Base-by-base conservation (phyloP, 2,797 vertebrate species). In the Synaphobranchus kaupii region DNA sequence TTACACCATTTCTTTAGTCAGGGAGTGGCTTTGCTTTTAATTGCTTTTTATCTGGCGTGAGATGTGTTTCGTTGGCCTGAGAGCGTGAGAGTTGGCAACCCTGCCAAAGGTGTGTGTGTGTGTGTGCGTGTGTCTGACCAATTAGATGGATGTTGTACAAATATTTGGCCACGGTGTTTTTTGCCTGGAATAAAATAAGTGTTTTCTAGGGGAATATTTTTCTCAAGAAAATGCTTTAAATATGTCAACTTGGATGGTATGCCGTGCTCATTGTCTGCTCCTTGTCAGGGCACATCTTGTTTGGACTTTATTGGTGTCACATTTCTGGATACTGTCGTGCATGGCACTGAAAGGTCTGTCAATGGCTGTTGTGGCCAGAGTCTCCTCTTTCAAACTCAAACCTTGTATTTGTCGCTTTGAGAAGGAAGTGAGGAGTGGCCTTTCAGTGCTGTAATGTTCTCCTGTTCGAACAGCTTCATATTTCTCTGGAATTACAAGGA, bases 201-300 rank as follows among this genome's bases (percentile, higher is more conserved):
- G 17, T 4, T 47, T 47, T 50, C 9, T 50, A 22, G 9, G 78
- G 44, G 44, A 54, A 54, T 54, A 58, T 31, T 58, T 47, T 83
- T 34, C 28, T 54, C 50, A 31, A 31, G 28, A 68, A 28, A n/a
- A 68, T 68, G 63, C 63, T 83, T 83, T 84, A n/a, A 58, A 85
- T 58, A 52, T 39, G 66, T 83, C 73, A 82, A 22, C 73, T 28
- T 20, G 84, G 31, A 82, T 31, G 80, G 47, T 68, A 66, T 71
- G n/a, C 17, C 22, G 47, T 47, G 44, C 56, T 82, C 58, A 68
- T 44, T 88, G 58, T 28, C 25, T 52, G 48, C 17, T 81, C 76
- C 84, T 80, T 54, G 48, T 68, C 31, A 44, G 68, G 20, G 87
- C 73, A 39, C 48, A 54, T 9, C 28, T 88, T 50, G 54, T 85